Conservation (phyloP, 2,888 invertebrate genomes). For the Helobdella robusta region DNA sequence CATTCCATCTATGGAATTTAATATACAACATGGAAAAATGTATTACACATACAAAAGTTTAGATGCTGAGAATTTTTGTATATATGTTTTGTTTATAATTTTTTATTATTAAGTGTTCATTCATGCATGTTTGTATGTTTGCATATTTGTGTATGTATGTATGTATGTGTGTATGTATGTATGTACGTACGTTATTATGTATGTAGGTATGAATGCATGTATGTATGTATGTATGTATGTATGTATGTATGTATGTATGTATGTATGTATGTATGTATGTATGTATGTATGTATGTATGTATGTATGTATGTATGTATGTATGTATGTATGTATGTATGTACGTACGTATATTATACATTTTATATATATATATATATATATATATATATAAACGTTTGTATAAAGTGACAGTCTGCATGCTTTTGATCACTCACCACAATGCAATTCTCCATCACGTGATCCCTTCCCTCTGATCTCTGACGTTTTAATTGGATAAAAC, state of each 20-base stretch:
- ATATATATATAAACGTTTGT: background rate
- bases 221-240: constrained; percentile 25
- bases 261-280: constrained; percentile 13
- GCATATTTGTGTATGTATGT: background rate
- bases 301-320: constrained; percentile 19
- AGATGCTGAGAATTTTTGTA: too few species aligned
- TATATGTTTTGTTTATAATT: too few species aligned
- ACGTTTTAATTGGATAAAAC: too few species aligned
- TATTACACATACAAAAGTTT: too few species aligned
- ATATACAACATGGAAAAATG: too few species aligned
- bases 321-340: constrained; percentile 1
- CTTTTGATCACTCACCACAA: background rate
- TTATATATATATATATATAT: background rate
- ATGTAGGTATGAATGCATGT: constrained; percentile 14
- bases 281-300: constrained; percentile 27
- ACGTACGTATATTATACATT: background rate
- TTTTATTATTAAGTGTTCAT: too few species aligned
- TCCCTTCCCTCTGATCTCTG: too few species aligned
- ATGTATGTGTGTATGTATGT: background rate
- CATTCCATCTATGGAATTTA: too few species aligned
- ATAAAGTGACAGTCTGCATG: background rate
- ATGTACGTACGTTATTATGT: background rate
- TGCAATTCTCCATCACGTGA: background rate
- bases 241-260: constrained; percentile 24
- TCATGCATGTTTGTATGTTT: background rate